Conservation (phyloP, 1,140 invertebrate species). For the Lanistes nyassanus region DNA sequence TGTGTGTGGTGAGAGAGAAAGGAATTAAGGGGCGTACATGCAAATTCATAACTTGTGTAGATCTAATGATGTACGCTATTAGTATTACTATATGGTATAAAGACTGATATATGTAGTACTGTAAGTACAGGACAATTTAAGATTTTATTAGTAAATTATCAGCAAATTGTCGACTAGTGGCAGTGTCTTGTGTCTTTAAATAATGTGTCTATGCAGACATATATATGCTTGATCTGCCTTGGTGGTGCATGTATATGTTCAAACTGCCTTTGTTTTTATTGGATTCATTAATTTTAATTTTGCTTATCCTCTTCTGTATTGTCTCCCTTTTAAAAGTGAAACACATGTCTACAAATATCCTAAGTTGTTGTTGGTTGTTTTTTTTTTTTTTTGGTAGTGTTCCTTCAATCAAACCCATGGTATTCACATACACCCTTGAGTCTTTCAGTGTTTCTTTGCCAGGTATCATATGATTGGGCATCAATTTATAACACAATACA, state of each 20-base stretch:
- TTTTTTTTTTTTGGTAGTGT: neutral
- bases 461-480: neutral
- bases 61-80: neutral
- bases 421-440: neutral
- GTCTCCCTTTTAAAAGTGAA: too few relatives aligned
- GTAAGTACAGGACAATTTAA: too few relatives aligned
- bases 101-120: neutral
- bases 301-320: too few relatives aligned
- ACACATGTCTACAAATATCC: neutral
- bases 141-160: too few relatives aligned
- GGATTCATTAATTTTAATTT: too few relatives aligned
- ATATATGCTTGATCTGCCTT: too few relatives aligned
- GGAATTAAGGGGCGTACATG: too few relatives aligned
- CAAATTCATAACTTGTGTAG: neutral
- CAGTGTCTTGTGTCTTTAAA: too few relatives aligned
- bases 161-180: too few relatives aligned
- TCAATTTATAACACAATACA: neutral
- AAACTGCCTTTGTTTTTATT: too few relatives aligned
- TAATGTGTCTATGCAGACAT: too few relatives aligned
- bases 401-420: neutral
- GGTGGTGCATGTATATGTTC: too few relatives aligned
- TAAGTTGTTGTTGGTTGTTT: neutral
- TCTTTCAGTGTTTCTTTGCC: neutral
- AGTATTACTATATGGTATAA: neutral
- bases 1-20: neutral